Evolutionary conservation across 2,113 vertebrate genomes (phyloP).

Genomic region (Vulpes ferrilata): DNA sequence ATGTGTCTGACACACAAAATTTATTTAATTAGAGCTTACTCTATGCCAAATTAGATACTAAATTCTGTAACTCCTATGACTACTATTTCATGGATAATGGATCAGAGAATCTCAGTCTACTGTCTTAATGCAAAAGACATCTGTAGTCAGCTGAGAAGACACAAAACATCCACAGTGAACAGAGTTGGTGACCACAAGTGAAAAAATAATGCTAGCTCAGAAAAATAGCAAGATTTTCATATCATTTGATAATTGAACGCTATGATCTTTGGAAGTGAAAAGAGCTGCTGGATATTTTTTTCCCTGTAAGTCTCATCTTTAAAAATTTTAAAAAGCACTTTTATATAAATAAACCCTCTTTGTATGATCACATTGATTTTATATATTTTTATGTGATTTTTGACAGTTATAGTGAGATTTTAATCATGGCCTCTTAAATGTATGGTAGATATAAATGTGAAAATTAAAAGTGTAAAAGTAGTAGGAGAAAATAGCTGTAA

Average conservation of each 20-base stretch:
- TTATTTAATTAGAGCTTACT: background rate
- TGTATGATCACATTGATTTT: background rate
- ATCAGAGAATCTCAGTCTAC: background rate
- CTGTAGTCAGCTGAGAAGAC: background rate
- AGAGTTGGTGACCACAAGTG: background rate
- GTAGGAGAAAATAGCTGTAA: background rate
- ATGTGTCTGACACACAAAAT: background rate
- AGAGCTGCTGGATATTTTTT: background rate
- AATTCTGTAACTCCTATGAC: background rate
- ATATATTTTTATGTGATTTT: slow-evolving; percentile 19
- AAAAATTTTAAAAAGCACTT: background rate
- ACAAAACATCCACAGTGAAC: background rate
- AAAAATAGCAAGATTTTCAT: background rate
- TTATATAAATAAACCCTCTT: background rate
- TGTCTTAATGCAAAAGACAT: background rate
- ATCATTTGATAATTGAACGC: background rate
- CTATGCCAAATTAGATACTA: background rate
- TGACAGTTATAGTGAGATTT: background rate
- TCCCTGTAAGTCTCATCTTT: background rate
- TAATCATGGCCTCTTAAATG: background rate
- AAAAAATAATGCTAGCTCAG: background rate
- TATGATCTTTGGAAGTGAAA: background rate
- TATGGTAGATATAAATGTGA: background rate
- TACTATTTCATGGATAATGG: background rate
- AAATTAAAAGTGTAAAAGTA: background rate